Percentiles rank a stretch among this genome's conserved stretches.
phyloP scores from a whole-genome alignment of 2,113 vertebrate species.

The Delphinapterus leucas region DNA sequence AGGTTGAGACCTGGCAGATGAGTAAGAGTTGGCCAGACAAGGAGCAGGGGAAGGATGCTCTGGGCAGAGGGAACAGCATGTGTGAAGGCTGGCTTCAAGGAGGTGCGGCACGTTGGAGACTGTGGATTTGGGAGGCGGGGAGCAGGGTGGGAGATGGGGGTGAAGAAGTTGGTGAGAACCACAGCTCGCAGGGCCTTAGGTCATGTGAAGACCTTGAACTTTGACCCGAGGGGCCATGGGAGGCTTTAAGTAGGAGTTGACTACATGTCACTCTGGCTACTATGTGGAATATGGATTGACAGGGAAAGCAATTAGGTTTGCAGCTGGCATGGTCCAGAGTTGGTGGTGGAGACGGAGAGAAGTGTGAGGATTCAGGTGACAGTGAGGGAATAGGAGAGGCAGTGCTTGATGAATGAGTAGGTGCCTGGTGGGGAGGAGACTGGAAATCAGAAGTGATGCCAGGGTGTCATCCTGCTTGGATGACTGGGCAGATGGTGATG shows the following conservation, averaged over 20 bases:
- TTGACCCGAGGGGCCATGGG: not conserved
- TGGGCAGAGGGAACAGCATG: not conserved
- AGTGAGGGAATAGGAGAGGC: not conserved
- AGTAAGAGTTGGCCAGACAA: not conserved
- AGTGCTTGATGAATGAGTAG: too few relatives aligned
- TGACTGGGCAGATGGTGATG: accelerated
- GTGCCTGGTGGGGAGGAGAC: not conserved
- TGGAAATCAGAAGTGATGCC: accelerated
- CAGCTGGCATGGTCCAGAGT: not conserved
- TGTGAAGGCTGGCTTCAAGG: not conserved
- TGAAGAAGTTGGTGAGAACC: not conserved
- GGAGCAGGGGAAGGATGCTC: not conserved
- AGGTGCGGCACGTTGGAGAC: accelerated
- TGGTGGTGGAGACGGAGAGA: accelerated
- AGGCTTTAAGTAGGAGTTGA: too few relatives aligned
- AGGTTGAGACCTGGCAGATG: not conserved
- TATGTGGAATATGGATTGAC: accelerated
- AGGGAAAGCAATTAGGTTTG: too few relatives aligned
- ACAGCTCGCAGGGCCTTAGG: not conserved
- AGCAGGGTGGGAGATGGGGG: not conserved
- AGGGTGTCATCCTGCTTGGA: accelerated
- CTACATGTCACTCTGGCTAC: not conserved
- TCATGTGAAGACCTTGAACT: not conserved
- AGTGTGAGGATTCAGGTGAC: accelerated
- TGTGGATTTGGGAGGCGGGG: too few relatives aligned